A percentile compares a stretch with the other conserved stretches of the same genome.
phyloP scores from a whole-genome alignment of 1,140 invertebrate species.

The Planococcus citri region DNA sequence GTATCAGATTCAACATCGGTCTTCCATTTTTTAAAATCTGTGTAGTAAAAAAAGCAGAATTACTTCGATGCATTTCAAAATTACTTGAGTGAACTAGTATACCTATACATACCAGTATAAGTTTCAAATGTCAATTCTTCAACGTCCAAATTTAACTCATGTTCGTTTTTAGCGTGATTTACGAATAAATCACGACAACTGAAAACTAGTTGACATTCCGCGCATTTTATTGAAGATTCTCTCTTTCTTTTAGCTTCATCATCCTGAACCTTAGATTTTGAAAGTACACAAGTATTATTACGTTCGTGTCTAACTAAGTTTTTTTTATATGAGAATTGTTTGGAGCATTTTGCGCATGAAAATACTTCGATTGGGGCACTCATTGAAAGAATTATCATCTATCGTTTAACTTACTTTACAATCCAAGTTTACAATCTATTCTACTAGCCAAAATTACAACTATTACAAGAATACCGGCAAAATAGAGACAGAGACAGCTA shows the following conservation, averaged over 20 bases:
- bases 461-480: too few relatives aligned
- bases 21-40: background rate
- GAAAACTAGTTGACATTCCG: background rate
- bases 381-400: too few relatives aligned
- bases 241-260: background rate
- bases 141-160: background rate
- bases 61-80: too few relatives aligned
- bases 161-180: background rate
- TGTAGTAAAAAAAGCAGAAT: background rate
- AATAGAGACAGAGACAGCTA: too few relatives aligned
- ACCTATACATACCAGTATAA: background rate
- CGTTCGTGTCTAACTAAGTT: background rate
- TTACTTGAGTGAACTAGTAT: too few relatives aligned
- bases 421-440: too few relatives aligned
- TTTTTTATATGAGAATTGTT: background rate
- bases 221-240: too few relatives aligned
- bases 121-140: background rate
- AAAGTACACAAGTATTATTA: background rate
- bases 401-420: too few relatives aligned
- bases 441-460: too few relatives aligned
- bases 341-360: too few relatives aligned
- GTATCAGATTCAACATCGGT: background rate
- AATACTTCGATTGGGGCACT: too few relatives aligned
- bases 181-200: background rate
- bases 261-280: background rate